A percentile compares a stretch with the other conserved stretches of the same genome.
These are phyloP conservation scores for Poecilobothrus nobilitatus DNA, from an alignment of 2,888 invertebrate species.

Conservation along the genomic window DNA sequence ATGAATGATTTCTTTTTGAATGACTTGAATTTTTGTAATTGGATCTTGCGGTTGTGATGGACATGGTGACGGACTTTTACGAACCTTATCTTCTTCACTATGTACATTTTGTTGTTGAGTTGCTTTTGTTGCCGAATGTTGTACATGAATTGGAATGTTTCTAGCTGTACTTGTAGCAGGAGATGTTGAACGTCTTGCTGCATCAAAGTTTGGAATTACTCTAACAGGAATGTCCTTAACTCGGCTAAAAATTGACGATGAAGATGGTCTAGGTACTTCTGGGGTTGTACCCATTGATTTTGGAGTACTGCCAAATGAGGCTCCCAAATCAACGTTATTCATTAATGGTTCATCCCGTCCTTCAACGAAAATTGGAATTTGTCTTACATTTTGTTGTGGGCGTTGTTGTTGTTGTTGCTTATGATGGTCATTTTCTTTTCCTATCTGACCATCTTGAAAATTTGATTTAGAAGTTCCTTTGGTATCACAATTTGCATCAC, in stretches of 20 bases:
- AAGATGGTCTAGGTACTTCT: conserved; percentile 19
- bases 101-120: conserved; percentile 27
- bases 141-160: conserved; percentile 20
- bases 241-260: conserved; percentile 24
- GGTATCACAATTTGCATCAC: conserved; percentile 8
- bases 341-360: conserved; percentile 67
- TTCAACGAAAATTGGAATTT: conserved; percentile 76
- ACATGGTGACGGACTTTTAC: conserved; percentile 22
- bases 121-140: conserved; percentile 20
- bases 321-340: conserved; percentile 42
- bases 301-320: conserved; percentile 28
- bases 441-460: background rate
- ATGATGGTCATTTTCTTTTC: background rate
- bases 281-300: conserved; percentile 10
- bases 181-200: conserved; percentile 13
- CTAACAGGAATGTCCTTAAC: conserved; percentile 25
- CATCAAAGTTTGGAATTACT: conserved; percentile 11
- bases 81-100: conserved; percentile 20
- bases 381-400: conserved; percentile 50
- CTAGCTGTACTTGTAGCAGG: conserved; percentile 18
- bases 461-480: background rate
- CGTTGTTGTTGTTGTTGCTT: conserved; percentile 11
- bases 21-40: conserved; percentile 60
- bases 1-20: conserved; percentile 65
- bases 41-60: conserved; percentile 44